Evolutionary conservation across 2,797 vertebrate genomes (phyloP), one percentile per base, ranked within the genome.

Genomic region (Dermochelys coriacea): DNA sequence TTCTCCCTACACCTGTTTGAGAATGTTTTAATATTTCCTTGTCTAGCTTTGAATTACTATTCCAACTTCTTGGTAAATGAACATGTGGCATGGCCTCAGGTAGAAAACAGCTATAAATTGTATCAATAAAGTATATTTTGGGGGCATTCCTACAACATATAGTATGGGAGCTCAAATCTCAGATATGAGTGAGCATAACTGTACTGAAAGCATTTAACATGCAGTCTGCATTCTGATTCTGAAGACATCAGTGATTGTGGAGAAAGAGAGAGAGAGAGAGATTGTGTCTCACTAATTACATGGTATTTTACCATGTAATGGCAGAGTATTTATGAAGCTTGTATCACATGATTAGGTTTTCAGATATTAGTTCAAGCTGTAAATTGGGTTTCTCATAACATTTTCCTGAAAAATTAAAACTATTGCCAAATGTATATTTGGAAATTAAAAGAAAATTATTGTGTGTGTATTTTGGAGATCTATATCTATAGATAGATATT

Each of bases 221-320:
- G 0, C 0, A 85, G 10, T 1, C 5, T 25, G 1, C 10, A 52
- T 88, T 78, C 2, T 55, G 80, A 16, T 91, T 90, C 88, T 75
- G 64, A 86, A 88, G 12, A 80, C 61, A 64, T 52, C 12, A 54
- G 5, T 47, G 12, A 45, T 18, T n/a, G n/a, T n/a, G n/a, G n/a
- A n/a, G n/a, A n/a, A n/a, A n/a, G n/a, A n/a, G n/a, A n/a, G n/a
- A n/a, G n/a, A n/a, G n/a, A n/a, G n/a, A n/a, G n/a, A n/a, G n/a
- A n/a, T n/a, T n/a, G n/a, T n/a, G 61, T 85, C 86, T 93, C 6
- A 85, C 31, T n/a, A 74, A 79, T 64, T 3, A 1, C 55, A 52
- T 57, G 3, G 14, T 82, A 4, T 2, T 34, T 68, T 90, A 8
- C 27, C 64, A n/a, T 25, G 18, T 77, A 86, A 84, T 49, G 34